A percentile compares a stretch with the other conserved stretches of the same genome.
Conservation (phyloP, 2,797 vertebrate genomes). For the Siniperca scherzeri region DNA sequence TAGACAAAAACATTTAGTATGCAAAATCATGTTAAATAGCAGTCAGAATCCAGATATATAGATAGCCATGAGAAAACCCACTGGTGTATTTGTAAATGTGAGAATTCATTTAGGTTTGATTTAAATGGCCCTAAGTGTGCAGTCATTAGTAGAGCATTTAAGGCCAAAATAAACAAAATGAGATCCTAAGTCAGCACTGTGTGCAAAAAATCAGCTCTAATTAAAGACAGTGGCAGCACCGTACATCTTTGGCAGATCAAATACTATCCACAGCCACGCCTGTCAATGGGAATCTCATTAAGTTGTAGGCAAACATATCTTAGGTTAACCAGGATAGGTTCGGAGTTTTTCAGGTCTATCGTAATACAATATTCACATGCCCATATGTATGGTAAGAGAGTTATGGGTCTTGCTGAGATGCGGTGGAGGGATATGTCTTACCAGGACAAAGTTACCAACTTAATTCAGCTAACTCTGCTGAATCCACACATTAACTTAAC, state of each 20-base stretch:
- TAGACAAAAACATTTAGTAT: constrained; percentile 6
- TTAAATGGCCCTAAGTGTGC: constrained; percentile 44
- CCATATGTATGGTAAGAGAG: not conserved
- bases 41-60: not conserved
- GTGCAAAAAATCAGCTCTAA: constrained; percentile 30
- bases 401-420: not conserved
- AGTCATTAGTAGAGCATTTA: constrained; percentile 55
- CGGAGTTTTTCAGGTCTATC: constrained; percentile 34
- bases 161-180: constrained; percentile 47
- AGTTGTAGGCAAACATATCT: not conserved
- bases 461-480: not conserved
- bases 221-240: constrained; percentile 33
- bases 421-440: not conserved
- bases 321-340: constrained; percentile 28
- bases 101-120: constrained; percentile 36
- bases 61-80: not conserved
- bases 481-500: not conserved
- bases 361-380: not conserved
- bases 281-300: constrained; percentile 36
- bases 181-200: constrained; percentile 42
- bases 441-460: no score
- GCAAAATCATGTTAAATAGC: constrained; percentile 1
- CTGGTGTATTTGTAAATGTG: constrained; percentile 39
- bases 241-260: constrained; percentile 31
- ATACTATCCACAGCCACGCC: constrained; percentile 19